Conservation (phyloP, 2,113 vertebrate species). For the Diphyllodes magnificus region DNA sequence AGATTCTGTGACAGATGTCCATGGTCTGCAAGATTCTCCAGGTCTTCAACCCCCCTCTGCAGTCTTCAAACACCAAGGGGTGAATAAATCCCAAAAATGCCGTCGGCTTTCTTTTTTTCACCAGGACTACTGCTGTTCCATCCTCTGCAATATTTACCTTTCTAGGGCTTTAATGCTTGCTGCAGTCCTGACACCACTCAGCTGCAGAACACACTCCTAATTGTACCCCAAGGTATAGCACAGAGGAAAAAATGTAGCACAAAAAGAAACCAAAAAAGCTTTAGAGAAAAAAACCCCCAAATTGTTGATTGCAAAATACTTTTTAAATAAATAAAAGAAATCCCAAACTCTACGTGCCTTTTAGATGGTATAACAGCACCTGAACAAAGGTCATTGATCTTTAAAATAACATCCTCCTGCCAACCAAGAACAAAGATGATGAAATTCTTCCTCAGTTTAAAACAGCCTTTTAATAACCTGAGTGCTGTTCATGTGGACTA, state of each 20-base stretch:
- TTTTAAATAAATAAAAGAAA: not conserved
- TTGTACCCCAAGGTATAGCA: constrained; percentile 2
- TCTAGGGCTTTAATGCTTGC: not conserved
- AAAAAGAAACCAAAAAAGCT: not conserved
- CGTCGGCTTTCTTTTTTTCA: not conserved
- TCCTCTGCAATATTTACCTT: not conserved
- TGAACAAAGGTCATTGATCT: not conserved
- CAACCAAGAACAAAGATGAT: not conserved
- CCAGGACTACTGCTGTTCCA: not conserved
- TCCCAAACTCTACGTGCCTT: not conserved
- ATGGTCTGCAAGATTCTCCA: not conserved
- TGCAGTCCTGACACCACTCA: constrained; percentile 30
- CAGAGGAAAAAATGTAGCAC: not conserved
- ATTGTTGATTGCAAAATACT: not conserved
- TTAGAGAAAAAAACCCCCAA: not conserved
- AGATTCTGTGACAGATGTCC: not conserved
- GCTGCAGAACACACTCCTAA: constrained; percentile 40
- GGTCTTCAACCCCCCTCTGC: not conserved
- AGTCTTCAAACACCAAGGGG: not conserved
- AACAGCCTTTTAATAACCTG: not conserved
- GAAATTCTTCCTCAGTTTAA: not conserved
- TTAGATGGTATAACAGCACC: not conserved
- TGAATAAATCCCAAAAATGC: not conserved
- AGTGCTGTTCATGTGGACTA: not conserved
- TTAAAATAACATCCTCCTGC: not conserved